phyloP scores from a whole-genome alignment of 2,113 vertebrate species.

The Onychostoma macrolepis region DNA sequence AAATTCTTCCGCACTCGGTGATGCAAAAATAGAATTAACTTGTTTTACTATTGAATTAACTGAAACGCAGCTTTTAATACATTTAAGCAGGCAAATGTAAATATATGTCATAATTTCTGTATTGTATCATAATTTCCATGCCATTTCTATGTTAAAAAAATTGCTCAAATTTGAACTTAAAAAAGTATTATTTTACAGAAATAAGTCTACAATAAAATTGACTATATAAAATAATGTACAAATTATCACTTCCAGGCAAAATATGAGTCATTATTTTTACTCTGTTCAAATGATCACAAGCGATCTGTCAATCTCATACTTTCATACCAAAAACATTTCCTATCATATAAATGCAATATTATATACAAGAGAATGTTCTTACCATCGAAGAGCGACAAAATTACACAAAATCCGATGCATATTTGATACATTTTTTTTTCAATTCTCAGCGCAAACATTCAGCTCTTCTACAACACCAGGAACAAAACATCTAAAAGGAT shows the following conservation, averaged over 20 bases:
- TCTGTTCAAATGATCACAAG: neutral
- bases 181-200: neutral
- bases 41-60: neutral
- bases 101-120: neutral
- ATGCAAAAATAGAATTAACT: neutral
- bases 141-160: neutral
- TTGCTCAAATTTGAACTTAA: neutral
- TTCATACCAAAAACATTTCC: neutral
- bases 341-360: neutral
- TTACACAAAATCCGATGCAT: conserved; percentile 14
- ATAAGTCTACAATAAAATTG: neutral
- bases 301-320: neutral
- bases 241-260: neutral
- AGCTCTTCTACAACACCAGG: conserved; percentile 15
- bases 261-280: neutral
- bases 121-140: neutral
- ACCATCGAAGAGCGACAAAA: conserved; percentile 47
- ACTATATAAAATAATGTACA: neutral
- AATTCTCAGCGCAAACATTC: conserved; percentile 43
- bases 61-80: neutral
- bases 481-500: conserved; percentile 12
- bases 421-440: conserved; percentile 53
- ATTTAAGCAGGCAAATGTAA: neutral
- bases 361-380: neutral
- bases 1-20: neutral